Percentiles rank a stretch among this genome's conserved stretches.
Evolutionary conservation across 2,797 vertebrate genomes (phyloP).

Genomic region (Distichodus sexfasciatus): DNA sequence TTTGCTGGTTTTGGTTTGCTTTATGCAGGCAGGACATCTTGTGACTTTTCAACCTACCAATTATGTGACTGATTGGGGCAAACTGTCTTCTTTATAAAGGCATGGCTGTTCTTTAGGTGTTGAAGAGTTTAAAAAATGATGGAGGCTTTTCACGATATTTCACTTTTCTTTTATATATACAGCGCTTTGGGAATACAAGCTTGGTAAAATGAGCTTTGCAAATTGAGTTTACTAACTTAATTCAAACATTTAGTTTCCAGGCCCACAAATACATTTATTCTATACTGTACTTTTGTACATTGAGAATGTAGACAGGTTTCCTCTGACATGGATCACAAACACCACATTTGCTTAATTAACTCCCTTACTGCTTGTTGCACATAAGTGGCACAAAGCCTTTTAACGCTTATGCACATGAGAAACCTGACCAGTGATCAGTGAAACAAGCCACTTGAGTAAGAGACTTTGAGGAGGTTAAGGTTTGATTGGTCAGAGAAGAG

Average conservation of each 20-base stretch:
- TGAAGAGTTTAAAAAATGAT: no score
- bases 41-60: no score
- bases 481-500: background rate
- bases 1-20: background rate
- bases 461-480: background rate
- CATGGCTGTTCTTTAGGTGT: no score
- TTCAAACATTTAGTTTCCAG: no score
- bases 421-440: constrained; percentile 2
- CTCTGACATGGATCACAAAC: background rate
- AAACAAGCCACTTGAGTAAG: background rate
- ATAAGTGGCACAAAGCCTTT: background rate
- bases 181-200: no score
- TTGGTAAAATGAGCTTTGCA: no score
- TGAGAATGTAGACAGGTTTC: constrained; percentile 29
- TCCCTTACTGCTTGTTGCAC: constrained; percentile 15
- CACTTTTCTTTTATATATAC: no score
- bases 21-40: background rate
- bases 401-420: background rate
- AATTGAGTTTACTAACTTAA: no score
- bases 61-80: no score
- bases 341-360: constrained; percentile 11
- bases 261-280: background rate
- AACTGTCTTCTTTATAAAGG: no score
- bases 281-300: background rate
- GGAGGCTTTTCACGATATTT: no score